These are phyloP conservation scores for Eleutherodactylus coqui DNA, from an alignment of 2,797 vertebrate genomes.

Conservation along the genomic window DNA sequence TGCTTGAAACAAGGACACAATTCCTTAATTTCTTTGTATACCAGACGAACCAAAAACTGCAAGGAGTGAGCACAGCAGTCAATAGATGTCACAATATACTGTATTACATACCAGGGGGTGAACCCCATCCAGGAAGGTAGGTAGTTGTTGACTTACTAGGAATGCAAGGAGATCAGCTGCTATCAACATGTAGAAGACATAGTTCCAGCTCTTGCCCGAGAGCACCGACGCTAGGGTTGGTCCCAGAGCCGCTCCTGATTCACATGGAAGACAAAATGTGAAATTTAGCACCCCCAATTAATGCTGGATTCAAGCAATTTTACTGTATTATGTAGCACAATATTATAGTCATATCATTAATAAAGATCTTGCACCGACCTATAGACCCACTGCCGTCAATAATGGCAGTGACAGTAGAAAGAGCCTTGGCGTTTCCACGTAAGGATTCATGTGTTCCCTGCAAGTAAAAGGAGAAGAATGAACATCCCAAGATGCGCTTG, in stretches of 20 bases:
- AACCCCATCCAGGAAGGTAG: background rate
- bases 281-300: no score
- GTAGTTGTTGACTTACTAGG: slow-evolving; percentile 79
- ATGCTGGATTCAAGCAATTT: background rate
- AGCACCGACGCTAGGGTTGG: slow-evolving; percentile 92
- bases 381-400: slow-evolving; percentile 95
- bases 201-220: slow-evolving; percentile 91
- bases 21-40: slow-evolving; percentile 86
- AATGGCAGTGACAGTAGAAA: slow-evolving; percentile 95
- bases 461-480: background rate
- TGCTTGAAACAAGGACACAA: slow-evolving; percentile 77
- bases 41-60: slow-evolving; percentile 88
- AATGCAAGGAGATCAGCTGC: slow-evolving; percentile 87
- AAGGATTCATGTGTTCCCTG: slow-evolving; percentile 94
- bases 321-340: background rate
- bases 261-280: background rate
- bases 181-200: slow-evolving; percentile 98
- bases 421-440: slow-evolving; percentile 90
- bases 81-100: background rate
- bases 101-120: background rate
- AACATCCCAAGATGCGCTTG: background rate
- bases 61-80: slow-evolving; percentile 33
- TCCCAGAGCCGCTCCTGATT: slow-evolving; percentile 90
- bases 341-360: background rate
- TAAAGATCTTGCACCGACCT: slow-evolving; percentile 74